phyloP scores from a whole-genome alignment of 2,113 vertebrate genomes.

The Caranx melampygus region DNA sequence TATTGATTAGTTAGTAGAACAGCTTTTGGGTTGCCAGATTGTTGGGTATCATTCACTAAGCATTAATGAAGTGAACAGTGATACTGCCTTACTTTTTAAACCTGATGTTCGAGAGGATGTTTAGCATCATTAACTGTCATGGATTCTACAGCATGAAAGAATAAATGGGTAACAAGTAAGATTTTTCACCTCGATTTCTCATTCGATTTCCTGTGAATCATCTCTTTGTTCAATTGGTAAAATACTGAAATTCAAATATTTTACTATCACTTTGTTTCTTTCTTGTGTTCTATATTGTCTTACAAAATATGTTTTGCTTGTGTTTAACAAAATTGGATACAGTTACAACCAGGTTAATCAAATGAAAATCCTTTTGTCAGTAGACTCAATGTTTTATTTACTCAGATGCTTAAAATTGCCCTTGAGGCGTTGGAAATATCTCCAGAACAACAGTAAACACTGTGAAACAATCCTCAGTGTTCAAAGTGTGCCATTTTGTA shows the following conservation, averaged over 20 bases:
- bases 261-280: background rate
- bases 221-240: too few species aligned
- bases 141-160: too few species aligned
- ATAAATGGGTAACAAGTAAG: too few species aligned
- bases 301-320: background rate
- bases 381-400: background rate
- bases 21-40: conserved; percentile 4
- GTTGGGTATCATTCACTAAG: background rate
- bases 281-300: background rate
- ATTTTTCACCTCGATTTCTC: too few species aligned
- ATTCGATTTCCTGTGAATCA: too few species aligned
- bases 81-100: too few species aligned
- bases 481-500: background rate
- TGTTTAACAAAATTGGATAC: background rate
- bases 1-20: background rate
- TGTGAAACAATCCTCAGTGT: background rate
- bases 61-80: too few species aligned
- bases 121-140: too few species aligned
- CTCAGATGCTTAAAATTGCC: background rate
- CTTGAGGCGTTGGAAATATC: background rate
- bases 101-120: too few species aligned
- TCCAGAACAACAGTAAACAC: background rate
- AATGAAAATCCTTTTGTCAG: background rate
- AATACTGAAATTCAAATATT: background rate
- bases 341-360: background rate